Evolutionary conservation across 2,797 vertebrate species (phyloP).

Genomic region (Kryptopterus vitreolus): DNA sequence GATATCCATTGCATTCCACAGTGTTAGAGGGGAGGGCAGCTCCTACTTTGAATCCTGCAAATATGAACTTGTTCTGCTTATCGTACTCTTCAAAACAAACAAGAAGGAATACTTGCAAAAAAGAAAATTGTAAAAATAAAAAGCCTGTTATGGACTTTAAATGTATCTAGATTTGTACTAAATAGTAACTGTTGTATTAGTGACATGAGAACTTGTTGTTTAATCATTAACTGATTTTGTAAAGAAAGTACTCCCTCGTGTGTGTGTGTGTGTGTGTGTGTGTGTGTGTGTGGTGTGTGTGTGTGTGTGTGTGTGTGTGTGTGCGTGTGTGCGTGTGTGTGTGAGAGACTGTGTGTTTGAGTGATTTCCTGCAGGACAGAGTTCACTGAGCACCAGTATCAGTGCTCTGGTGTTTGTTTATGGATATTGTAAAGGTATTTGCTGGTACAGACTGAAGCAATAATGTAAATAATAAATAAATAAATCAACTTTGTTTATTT

Average conservation of each 20-base stretch:
- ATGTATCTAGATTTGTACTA: not conserved
- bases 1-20: conserved; percentile 30
- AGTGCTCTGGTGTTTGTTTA: not conserved
- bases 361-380: not conserved
- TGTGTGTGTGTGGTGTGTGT: no score
- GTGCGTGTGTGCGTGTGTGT: not conserved
- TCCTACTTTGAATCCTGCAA: not conserved
- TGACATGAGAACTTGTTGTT: not conserved
- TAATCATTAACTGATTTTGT: not conserved
- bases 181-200: not conserved
- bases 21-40: not conserved
- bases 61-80: conserved; percentile 28
- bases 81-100: conserved; percentile 6
- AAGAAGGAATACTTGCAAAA: not conserved
- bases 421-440: not conserved
- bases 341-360: not conserved
- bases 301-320: no score
- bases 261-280: not conserved
- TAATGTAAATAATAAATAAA: no score
- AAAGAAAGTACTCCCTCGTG: not conserved
- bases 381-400: not conserved
- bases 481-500: no score
- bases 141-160: not conserved
- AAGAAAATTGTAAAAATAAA: not conserved
- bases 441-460: no score